Percentiles rank a stretch among this genome's conserved stretches.
phyloP scores from a whole-genome alignment of 2,113 vertebrate genomes.

The Ctenodactylus gundi region DNA sequence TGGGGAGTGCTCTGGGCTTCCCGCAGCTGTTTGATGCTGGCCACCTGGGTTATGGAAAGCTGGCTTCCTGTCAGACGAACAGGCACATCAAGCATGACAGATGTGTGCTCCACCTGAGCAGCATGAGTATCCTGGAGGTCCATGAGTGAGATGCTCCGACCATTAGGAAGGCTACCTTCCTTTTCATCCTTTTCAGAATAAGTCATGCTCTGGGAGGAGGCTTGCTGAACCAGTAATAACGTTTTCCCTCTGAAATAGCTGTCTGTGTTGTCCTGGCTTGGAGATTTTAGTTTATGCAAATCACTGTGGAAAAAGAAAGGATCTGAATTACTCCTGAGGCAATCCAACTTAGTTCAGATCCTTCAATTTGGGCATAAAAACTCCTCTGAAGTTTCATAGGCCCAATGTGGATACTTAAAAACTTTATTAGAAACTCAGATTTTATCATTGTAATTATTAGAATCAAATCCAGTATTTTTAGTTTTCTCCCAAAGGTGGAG shows the following conservation, averaged over 20 bases:
- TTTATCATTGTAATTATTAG: neutral
- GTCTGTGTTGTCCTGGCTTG: constrained; percentile 86
- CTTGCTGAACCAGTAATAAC: constrained; percentile 87
- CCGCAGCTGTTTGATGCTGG: constrained; percentile 85
- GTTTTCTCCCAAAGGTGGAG: neutral
- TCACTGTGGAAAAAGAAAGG: constrained; percentile 84
- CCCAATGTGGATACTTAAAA: constrained; percentile 13
- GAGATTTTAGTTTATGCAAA: constrained; percentile 87
- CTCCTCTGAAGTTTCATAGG: neutral
- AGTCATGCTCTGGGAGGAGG: constrained; percentile 88
- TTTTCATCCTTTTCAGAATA: constrained; percentile 90
- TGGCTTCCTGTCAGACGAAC: constrained; percentile 90
- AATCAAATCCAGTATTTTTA: constrained; percentile 29
- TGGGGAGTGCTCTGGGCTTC: constrained; percentile 89
- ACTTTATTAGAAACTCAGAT: constrained; percentile 38
- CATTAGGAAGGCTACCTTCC: constrained; percentile 87
- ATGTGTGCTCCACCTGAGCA: constrained; percentile 68
- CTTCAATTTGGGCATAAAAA: constrained; percentile 46
- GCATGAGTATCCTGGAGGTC: constrained; percentile 92
- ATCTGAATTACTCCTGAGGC: constrained; percentile 68
- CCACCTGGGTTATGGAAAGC: constrained; percentile 86
- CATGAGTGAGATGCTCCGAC: constrained; percentile 95
- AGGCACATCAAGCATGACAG: constrained; percentile 86
- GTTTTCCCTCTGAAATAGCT: constrained; percentile 86
- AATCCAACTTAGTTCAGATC: neutral